Base-by-base conservation (phyloP, 2,113 vertebrate genomes). In the Phaethon lepturus region DNA sequence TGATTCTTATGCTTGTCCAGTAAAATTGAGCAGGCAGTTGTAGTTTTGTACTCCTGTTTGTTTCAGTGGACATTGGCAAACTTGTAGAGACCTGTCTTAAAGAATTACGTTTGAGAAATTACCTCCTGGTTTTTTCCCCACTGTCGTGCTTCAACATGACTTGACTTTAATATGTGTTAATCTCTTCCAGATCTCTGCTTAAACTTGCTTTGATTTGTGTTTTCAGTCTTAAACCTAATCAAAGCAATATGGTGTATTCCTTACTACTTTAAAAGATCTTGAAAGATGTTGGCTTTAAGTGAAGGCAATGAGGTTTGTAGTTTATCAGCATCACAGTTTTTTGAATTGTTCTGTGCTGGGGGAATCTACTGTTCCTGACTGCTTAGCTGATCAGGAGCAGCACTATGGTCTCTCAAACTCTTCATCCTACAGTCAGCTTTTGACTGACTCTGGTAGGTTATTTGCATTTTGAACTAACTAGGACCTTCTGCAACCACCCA, bases 121-220 rank as follows among this genome's bases (percentile, higher is more conserved):
- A 22, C n/a, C 79, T 94, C 45, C 29, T 95, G 59, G 20, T 86
- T 89, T 77, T 64, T 53, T 31, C 49, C 17, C 38, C 33, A 5
- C 26, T 66, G 59, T 90, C 38, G 0, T 88, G 96, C 80, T 95
- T 80, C 74, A 88, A 55, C 93, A 74, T 62, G 89, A 72, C 14
- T 96, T 45, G 22, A 50, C 62, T 95, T 92, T 59, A 74, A 76
- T 68, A 47, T 71, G 58, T 72, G 49, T 82, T 93, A 94, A 94
- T 97, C 47, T 93, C 72, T 91, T 94, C 76, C 88, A 92, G 83
- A 86, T 89, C 83, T 93, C 49, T 95, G 75, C 68, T 91, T 92
- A 94, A 92, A 88, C 76, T 93, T 93, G 88, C 86, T 96, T 92
- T 96, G 80, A 62, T 95, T 94, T 49, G 67, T 80, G 40, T 94